Evolutionary conservation across 2,888 invertebrate species (phyloP), one percentile per base, ranked within the genome.

Genomic region (Melieria crassipennis): DNA sequence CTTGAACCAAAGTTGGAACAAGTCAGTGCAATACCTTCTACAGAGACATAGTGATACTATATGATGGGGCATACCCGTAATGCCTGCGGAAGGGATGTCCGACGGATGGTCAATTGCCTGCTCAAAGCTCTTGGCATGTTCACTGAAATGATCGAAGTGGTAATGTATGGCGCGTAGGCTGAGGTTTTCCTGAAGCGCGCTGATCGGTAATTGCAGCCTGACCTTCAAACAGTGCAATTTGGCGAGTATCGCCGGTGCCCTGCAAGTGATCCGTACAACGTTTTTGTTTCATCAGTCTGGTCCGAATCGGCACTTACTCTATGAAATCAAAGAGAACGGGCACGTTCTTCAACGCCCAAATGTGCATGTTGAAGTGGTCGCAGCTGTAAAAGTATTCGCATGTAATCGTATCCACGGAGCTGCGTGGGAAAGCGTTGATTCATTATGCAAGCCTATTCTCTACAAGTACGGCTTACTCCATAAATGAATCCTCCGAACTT

Each of bases 301-400:
- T 13, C 5, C 16, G 5, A 11, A 7, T 5, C 30, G 30, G 43
- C 52, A 71, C 65, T 67, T 45, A 68, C 57, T 65, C 50, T 48
- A 61, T 48, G 43, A 56, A 74, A 2, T 76, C 55, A 47, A 85
- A 80, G 6, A 79, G 74, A 46, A 85, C 73, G 4, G 85, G 80
- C 0, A 85, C 81, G 75, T 84, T 79, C 13, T 80, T 80, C 10
- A 85, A 70, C 9, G 79, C 77, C 86, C 85, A 85, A 9, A 85
- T 75, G 58, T 85, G 83, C 0, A 85, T 77, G 46, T 73, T 60
- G 70, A 81, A 86, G 7, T 77, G 64, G 4, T 76, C 63, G n/a
- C 75, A 77, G 4, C 47, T 30, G 71, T 79, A 78, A 1, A 70
- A 74, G 78, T 83, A 85, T 11, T 79, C 80, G 4, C 79, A 73